Percentiles rank a stretch among this genome's conserved stretches.
Conservation (phyloP, 2,888 invertebrate species). For the Deilephila porcellus region DNA sequence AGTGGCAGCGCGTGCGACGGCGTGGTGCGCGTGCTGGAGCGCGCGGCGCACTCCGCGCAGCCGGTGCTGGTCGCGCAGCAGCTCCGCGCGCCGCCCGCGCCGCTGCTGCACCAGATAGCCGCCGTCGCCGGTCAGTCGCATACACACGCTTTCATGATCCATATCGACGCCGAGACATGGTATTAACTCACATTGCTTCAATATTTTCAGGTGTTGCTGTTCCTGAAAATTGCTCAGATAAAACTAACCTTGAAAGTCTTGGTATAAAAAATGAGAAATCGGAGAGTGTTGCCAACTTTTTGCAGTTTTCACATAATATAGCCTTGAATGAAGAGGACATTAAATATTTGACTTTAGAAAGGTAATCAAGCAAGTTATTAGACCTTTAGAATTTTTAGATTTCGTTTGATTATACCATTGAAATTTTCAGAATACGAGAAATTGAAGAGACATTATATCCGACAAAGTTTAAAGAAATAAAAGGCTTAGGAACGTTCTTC, state of each 20-base stretch:
- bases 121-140: slow-evolving; percentile 2
- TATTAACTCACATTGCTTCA: background rate
- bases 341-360: slow-evolving; percentile 5
- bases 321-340: slow-evolving; percentile 13
- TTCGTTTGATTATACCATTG: too few relatives aligned
- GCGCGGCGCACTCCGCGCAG: slow-evolving; percentile 38
- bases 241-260: slow-evolving; percentile 38
- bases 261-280: slow-evolving; percentile 7
- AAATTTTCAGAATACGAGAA: slow-evolving; percentile 41
- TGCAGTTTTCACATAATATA: background rate
- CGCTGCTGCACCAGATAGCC: slow-evolving; percentile 8
- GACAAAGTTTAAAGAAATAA: slow-evolving; percentile 33
- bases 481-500: slow-evolving; percentile 52
- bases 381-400: too few relatives aligned
- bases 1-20: background rate
- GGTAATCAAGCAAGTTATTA: background rate
- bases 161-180: background rate
- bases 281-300: background rate
- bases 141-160: background rate
- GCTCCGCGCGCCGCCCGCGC: background rate
- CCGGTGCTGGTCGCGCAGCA: slow-evolving; percentile 34
- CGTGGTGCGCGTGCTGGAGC: slow-evolving; percentile 38
- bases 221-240: slow-evolving; percentile 28
- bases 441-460: slow-evolving; percentile 40
- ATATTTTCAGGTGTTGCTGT: slow-evolving; percentile 38